Conservation (phyloP, 2,113 vertebrate genomes). For the Cololabis saira region DNA sequence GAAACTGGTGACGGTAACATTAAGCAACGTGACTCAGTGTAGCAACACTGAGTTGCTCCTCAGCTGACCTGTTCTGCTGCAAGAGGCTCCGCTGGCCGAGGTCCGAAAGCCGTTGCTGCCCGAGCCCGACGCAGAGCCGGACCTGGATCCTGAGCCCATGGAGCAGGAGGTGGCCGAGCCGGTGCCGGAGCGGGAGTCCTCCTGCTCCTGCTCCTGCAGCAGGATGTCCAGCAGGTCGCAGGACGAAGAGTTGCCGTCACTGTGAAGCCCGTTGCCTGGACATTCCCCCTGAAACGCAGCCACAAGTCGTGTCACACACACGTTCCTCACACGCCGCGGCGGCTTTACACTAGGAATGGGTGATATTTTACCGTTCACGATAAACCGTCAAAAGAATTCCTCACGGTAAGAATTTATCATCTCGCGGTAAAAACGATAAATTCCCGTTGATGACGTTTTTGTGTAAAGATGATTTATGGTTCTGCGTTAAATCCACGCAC, state of each 20-base stretch:
- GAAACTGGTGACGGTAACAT: background rate
- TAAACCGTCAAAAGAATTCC: too few species aligned
- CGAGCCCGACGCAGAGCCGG: conserved; percentile 70
- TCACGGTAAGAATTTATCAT: too few species aligned
- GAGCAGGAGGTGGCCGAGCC: conserved; percentile 87
- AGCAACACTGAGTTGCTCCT: background rate
- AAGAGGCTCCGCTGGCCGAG: conserved; percentile 76
- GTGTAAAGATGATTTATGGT: too few species aligned
- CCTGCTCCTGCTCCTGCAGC: conserved; percentile 87
- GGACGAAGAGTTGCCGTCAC: conserved; percentile 86
- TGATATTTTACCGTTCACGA: too few species aligned
- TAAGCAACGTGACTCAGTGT: rapidly evolving
- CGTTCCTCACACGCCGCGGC: rapidly evolving
- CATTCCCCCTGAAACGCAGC: conserved; percentile 62
- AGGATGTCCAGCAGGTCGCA: conserved; percentile 89
- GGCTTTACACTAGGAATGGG: too few species aligned
- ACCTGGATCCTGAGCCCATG: conserved; percentile 69
- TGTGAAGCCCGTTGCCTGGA: conserved; percentile 67
- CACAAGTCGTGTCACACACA: conserved; percentile 1
- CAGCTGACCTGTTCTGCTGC: conserved; percentile 86
- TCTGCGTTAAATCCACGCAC: too few species aligned
- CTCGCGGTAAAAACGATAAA: too few species aligned
- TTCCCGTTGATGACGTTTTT: too few species aligned
- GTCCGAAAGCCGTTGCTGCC: conserved; percentile 82
- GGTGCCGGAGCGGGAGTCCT: conserved; percentile 86